Evolutionary conservation across 2,113 vertebrate genomes (phyloP).

Genomic region (Phyllopteryx taeniolatus): DNA sequence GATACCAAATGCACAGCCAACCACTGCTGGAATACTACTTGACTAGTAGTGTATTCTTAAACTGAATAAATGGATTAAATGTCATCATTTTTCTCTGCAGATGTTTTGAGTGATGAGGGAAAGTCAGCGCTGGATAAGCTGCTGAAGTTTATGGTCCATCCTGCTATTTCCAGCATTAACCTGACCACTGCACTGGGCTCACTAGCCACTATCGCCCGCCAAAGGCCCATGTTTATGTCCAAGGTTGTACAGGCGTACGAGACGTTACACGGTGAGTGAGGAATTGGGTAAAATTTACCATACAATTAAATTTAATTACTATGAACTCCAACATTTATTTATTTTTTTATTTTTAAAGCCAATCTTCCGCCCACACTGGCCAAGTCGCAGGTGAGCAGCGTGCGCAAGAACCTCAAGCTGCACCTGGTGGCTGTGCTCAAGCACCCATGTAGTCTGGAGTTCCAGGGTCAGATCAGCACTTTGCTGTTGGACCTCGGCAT

Average conservation of each 20-base stretch:
- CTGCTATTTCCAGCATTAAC: conserved; percentile 95
- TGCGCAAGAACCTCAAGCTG: conserved; percentile 92
- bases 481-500: conserved; percentile 91
- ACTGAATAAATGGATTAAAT: background rate
- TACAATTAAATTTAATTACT: background rate
- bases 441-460: conserved; percentile 86
- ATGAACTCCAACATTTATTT: background rate
- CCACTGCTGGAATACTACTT: no score
- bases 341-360: conserved; percentile 61
- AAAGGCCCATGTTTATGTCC: conserved; percentile 95
- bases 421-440: conserved; percentile 86
- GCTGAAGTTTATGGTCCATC: conserved; percentile 96
- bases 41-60: no score
- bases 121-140: conserved; percentile 86
- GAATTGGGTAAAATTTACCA: background rate
- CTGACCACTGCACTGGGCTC: conserved; percentile 89
- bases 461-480: conserved; percentile 89
- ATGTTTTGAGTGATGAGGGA: conserved; percentile 82
- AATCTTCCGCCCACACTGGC: conserved; percentile 90
- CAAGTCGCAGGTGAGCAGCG: conserved; percentile 96
- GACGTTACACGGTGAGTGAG: conserved; percentile 82
- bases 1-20: no score
- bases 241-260: conserved; percentile 95
- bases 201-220: conserved; percentile 86
- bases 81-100: conserved; percentile 53